phyloP scores from a whole-genome alignment of 2,888 invertebrate species.

The Nasonovia ribisnigri region DNA sequence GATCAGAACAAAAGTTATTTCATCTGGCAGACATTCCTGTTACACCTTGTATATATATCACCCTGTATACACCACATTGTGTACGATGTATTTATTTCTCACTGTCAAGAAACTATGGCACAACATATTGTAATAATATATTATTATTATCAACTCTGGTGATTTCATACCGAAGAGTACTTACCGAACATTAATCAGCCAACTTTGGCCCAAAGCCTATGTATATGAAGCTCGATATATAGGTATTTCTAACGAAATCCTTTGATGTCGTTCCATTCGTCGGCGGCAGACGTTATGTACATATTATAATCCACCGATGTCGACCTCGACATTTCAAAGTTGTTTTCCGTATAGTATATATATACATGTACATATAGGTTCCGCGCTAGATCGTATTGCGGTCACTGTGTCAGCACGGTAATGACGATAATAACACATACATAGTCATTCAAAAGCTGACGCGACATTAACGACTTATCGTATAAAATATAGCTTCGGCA shows the following conservation, averaged over 20 bases:
- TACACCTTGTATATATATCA: not conserved
- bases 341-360: not conserved
- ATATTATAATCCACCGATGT: not conserved
- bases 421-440: not conserved
- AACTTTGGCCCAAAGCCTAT: slow-evolving; percentile 12
- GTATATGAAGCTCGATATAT: not conserved
- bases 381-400: not conserved
- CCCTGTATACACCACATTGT: not conserved
- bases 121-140: not conserved
- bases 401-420: not conserved
- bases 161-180: not conserved
- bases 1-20: no score
- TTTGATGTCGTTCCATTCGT: not conserved
- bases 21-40: no score
- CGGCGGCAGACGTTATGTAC: not conserved
- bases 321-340: not conserved
- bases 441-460: not conserved
- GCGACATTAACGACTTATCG: not conserved
- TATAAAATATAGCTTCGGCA: not conserved
- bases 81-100: not conserved
- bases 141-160: slow-evolving; percentile 1
- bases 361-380: not conserved
- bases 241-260: not conserved
- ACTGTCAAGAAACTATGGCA: not conserved
- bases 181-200: slow-evolving; percentile 22